Evolutionary conservation across 1,140 invertebrate species (phyloP).

Genomic region (Schlechtendalia chinensis): DNA sequence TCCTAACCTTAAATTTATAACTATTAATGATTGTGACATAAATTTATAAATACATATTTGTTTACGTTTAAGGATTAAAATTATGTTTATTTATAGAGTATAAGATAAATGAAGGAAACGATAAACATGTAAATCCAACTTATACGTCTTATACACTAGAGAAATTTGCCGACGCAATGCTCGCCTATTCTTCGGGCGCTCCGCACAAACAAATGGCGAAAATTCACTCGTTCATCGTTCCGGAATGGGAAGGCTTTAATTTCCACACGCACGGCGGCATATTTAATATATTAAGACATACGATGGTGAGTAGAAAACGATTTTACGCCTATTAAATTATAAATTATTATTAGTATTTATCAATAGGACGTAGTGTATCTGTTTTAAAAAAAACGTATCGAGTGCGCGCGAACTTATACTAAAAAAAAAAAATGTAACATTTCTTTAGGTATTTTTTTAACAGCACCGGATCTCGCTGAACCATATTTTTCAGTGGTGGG

Average conservation of each 20-base stretch:
- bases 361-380: no score
- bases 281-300: slow-evolving; percentile 29
- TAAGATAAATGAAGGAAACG: slow-evolving; percentile 4
- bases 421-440: no score
- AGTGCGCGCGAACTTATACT: no score
- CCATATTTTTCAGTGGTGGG: no score
- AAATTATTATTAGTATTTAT: no score
- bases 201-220: slow-evolving; percentile 33
- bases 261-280: slow-evolving; percentile 44
- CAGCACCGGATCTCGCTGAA: no score
- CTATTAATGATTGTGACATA: no score
- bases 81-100: slow-evolving; percentile 47
- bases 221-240: slow-evolving; percentile 44
- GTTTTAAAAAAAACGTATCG: no score
- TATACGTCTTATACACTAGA: slow-evolving; percentile 48
- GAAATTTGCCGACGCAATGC: slow-evolving; percentile 40
- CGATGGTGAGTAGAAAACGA: slow-evolving; percentile 10
- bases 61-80: neutral
- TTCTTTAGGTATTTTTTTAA: no score
- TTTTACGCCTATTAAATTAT: no score
- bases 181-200: neutral
- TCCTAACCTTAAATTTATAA: no score
- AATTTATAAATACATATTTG: no score
- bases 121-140: slow-evolving; percentile 11
- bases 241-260: slow-evolving; percentile 27